phyloP scores from a whole-genome alignment of 2,888 invertebrate genomes.

The Cheilosia variabilis region DNA sequence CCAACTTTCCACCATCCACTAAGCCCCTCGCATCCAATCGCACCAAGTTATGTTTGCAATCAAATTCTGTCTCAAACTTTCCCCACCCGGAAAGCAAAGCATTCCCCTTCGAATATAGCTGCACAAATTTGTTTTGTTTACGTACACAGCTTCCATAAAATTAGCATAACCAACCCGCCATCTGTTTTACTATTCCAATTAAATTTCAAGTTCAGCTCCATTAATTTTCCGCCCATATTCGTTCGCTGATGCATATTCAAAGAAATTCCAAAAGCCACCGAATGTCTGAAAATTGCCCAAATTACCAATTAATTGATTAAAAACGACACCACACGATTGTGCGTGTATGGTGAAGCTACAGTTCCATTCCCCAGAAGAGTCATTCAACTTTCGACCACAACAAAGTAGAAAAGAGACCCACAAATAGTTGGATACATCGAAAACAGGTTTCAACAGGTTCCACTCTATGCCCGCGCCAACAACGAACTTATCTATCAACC shows the following conservation, averaged over 20 bases:
- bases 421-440: background rate
- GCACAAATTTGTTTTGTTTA: slow-evolving; percentile 2
- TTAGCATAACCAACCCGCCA: background rate
- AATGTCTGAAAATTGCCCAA: slow-evolving; percentile 15
- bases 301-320: slow-evolving; percentile 47
- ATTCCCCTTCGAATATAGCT: background rate
- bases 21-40: no score
- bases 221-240: slow-evolving; percentile 1
- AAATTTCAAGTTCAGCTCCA: slow-evolving; percentile 2
- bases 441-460: slow-evolving; percentile 9
- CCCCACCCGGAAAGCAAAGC: background rate
- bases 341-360: background rate
- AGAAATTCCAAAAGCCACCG: slow-evolving; percentile 10
- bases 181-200: slow-evolving; percentile 1
- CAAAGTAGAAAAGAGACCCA: background rate
- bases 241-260: background rate
- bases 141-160: background rate
- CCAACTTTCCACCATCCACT: no score
- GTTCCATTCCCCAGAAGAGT: background rate
- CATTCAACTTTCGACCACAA: slow-evolving; percentile 35
- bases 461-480: slow-evolving; percentile 1
- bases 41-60: background rate
- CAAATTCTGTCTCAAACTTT: background rate
- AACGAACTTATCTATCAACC: slow-evolving; percentile 9
- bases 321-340: slow-evolving; percentile 7